Percentiles rank a stretch among this genome's conserved stretches.
phyloP scores from a whole-genome alignment of 2,797 vertebrate genomes.

The Borostomias antarcticus region DNA sequence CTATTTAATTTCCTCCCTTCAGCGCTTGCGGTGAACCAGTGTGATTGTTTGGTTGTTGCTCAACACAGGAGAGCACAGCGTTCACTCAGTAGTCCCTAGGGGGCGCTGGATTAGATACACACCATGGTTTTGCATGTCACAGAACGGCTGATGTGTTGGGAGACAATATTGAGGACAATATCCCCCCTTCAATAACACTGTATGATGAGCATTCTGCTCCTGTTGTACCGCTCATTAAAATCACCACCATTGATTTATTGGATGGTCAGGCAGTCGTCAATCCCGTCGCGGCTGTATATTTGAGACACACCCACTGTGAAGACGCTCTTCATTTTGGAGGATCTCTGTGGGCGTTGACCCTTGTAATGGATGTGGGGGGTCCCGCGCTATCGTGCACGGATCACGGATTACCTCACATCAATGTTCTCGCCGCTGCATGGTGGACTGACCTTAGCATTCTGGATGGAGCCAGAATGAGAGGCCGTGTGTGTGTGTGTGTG shows the following conservation, averaged over 20 bases:
- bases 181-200: not conserved
- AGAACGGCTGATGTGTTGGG: not conserved
- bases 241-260: slow-evolving; percentile 5
- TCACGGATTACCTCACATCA: slow-evolving; percentile 14
- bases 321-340: slow-evolving; percentile 6
- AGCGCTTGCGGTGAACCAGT: slow-evolving; percentile 39
- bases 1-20: slow-evolving; percentile 30
- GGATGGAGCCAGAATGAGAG: slow-evolving; percentile 21
- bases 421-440: not conserved
- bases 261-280: slow-evolving; percentile 14
- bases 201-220: not conserved
- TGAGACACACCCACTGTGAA: slow-evolving; percentile 9
- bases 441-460: slow-evolving; percentile 19
- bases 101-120: slow-evolving; percentile 33
- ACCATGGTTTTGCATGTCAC: slow-evolving; percentile 29
- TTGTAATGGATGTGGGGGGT: not conserved
- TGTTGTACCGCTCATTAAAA: not conserved
- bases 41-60: slow-evolving; percentile 48
- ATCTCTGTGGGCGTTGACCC: slow-evolving; percentile 13
- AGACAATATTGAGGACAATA: not conserved
- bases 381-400: slow-evolving; percentile 4
- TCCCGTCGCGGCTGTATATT: not conserved
- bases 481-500: slow-evolving; percentile 7
- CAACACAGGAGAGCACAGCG: slow-evolving; percentile 40
- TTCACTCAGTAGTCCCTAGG: slow-evolving; percentile 48